Evolutionary conservation across 2,113 vertebrate species (phyloP).

Genomic region (Bubo blakistoni): DNA sequence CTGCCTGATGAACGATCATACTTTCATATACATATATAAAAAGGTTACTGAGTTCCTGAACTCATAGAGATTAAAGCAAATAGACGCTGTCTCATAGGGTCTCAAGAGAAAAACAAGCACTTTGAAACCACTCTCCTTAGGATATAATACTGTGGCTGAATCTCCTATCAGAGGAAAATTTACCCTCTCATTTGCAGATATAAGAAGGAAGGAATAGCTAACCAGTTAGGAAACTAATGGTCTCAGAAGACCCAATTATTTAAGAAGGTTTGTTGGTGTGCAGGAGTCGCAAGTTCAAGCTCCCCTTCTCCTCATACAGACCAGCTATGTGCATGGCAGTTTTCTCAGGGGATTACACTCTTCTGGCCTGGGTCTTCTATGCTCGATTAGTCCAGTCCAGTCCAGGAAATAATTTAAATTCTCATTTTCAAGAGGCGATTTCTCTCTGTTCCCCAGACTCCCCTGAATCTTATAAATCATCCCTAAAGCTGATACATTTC

Average conservation of each 20-base stretch:
- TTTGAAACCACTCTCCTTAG: neutral
- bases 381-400: rapidly evolving
- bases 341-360: neutral
- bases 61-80: constrained; percentile 1
- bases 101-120: neutral
- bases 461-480: neutral
- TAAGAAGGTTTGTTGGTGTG: neutral
- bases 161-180: neutral
- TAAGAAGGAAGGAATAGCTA: neutral
- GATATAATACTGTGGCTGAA: neutral
- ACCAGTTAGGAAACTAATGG: neutral
- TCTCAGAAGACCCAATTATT: neutral
- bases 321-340: neutral
- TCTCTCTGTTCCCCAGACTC: neutral
- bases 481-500: neutral
- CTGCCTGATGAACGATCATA: neutral
- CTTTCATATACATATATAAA: neutral
- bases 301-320: neutral
- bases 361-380: neutral
- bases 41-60: constrained; percentile 9
- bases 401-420: neutral
- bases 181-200: neutral
- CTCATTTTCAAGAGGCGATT: neutral
- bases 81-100: neutral
- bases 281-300: neutral